Percentiles rank a stretch among this genome's conserved stretches.
Evolutionary conservation across 2,797 vertebrate species (phyloP).

Genomic region (Epinephelus awoara): DNA sequence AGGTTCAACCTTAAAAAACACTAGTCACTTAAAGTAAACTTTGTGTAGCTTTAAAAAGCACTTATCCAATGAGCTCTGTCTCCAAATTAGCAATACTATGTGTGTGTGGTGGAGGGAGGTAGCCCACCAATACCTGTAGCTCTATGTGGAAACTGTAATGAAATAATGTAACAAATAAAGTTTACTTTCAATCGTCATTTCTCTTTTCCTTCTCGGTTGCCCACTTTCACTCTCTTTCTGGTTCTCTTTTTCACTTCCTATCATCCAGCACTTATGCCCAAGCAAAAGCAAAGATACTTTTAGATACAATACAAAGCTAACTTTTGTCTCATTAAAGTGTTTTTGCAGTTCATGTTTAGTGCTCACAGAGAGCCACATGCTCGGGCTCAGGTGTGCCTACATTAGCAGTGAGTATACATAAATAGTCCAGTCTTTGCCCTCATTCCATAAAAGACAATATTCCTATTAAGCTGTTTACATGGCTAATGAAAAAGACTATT

Average conservation of each 20-base stretch:
- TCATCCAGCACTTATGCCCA: neutral
- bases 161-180: constrained; percentile 1
- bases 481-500: too few species aligned
- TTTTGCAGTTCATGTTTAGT: neutral
- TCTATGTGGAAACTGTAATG: constrained; percentile 20
- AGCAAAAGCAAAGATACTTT: neutral
- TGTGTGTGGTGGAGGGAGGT: neutral
- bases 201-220: neutral
- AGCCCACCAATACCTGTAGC: neutral
- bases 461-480: too few species aligned
- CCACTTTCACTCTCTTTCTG: neutral
- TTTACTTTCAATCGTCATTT: neutral
- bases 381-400: neutral
- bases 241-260: neutral
- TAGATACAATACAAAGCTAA: neutral
- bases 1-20: constrained; percentile 27
- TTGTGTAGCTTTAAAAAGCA: neutral
- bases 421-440: too few species aligned
- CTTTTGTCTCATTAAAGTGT: neutral
- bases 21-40: neutral
- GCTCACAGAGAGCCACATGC: neutral
- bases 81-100: constrained; percentile 10
- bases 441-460: too few species aligned
- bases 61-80: neutral
- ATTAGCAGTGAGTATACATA: neutral